Conservation (phyloP, 2,888 invertebrate species). For the Aspidiotus rigidus region DNA sequence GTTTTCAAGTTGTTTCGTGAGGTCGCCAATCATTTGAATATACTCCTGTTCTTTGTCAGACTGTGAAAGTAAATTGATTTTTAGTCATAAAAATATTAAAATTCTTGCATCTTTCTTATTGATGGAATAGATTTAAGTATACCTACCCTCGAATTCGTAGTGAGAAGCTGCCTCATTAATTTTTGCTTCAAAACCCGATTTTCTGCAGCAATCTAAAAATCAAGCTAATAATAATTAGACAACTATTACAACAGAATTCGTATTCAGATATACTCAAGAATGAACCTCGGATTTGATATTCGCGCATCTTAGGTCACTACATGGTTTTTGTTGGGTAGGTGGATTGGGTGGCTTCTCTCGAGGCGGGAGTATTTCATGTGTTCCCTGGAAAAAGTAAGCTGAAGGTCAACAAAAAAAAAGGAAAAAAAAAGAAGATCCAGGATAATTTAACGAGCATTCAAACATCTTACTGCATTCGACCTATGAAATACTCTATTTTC, state of each 20-base stretch:
- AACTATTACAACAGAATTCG: not conserved
- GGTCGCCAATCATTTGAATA: slow-evolving; percentile 36
- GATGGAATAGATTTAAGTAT: no score
- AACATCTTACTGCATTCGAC: no score
- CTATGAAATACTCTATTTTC: not conserved
- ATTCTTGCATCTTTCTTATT: no score
- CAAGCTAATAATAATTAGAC: not conserved
- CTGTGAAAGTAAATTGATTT: not conserved
- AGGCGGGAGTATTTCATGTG: no score
- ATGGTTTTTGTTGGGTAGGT: not conserved
- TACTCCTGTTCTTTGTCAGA: slow-evolving; percentile 38
- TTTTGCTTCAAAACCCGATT: slow-evolving; percentile 23
- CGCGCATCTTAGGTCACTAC: not conserved
- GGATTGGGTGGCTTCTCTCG: no score
- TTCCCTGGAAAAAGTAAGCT: no score
- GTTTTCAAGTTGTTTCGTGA: slow-evolving; percentile 38
- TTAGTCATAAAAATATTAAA: no score
- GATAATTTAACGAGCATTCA: no score
- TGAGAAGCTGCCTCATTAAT: slow-evolving; percentile 12
- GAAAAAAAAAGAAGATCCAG: no score
- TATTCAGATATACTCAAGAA: not conserved
- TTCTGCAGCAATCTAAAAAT: slow-evolving; percentile 15
- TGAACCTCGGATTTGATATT: not conserved
- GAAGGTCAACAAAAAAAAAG: no score
- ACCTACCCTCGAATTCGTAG: slow-evolving; percentile 15